These are phyloP conservation scores for Sisyra terminalis DNA, from an alignment of 2,888 invertebrate species.

Conservation along the genomic window DNA sequence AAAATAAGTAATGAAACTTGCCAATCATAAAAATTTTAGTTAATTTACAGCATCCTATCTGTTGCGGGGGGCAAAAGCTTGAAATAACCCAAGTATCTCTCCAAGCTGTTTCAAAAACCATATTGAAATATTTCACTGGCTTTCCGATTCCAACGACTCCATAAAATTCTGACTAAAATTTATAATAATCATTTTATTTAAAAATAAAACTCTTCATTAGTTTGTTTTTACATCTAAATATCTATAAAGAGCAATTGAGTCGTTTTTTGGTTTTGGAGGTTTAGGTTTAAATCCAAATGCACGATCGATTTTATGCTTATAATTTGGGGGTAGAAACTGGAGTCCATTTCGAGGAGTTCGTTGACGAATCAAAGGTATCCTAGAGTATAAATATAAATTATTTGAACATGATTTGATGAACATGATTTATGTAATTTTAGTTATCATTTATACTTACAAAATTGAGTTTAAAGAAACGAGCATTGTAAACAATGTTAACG, in stretches of 20 bases:
- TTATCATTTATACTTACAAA: background rate
- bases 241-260: conserved; percentile 24
- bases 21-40: no score
- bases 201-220: background rate
- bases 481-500: no score
- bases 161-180: conserved; percentile 30
- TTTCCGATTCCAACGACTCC: conserved; percentile 28
- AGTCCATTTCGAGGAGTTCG: conserved; percentile 18
- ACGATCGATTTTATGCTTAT: conserved; percentile 6
- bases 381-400: conserved; percentile 11
- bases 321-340: conserved; percentile 14
- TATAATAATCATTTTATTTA: conserved; percentile 5
- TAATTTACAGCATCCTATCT: conserved; percentile 30
- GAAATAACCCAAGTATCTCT: conserved; percentile 30
- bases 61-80: conserved; percentile 22
- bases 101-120: conserved; percentile 34
- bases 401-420: no score
- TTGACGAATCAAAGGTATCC: conserved; percentile 19
- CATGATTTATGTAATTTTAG: no score
- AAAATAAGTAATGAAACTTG: background rate
- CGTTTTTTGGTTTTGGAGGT: conserved; percentile 17
- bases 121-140: conserved; percentile 28
- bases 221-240: conserved; percentile 23
- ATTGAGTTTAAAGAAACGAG: background rate
- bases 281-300: conserved; percentile 10